These are phyloP conservation scores for Lordiphosa clarofinis DNA, from an alignment of 1,140 invertebrate genomes.

Conservation along the genomic window DNA sequence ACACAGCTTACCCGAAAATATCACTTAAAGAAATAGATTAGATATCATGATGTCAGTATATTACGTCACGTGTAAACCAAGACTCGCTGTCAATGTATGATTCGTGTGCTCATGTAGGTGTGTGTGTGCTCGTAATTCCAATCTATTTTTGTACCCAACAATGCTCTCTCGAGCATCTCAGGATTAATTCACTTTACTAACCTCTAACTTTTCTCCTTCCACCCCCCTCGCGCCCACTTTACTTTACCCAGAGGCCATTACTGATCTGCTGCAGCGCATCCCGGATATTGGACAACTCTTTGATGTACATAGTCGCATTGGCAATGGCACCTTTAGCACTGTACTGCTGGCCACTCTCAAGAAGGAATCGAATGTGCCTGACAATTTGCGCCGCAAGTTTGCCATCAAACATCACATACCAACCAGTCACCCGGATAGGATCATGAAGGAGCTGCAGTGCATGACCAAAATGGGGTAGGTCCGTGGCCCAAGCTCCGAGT, in stretches of 20 bases:
- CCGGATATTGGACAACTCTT: constrained; percentile 85
- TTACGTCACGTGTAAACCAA: constrained; percentile 1
- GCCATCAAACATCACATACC: constrained; percentile 92
- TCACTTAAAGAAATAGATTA: too few species aligned
- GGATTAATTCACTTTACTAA: constrained; percentile 1
- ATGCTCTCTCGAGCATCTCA: neutral
- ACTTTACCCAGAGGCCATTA: constrained; percentile 79
- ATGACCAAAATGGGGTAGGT: constrained; percentile 88
- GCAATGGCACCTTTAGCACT: constrained; percentile 91
- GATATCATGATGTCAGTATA: too few species aligned
- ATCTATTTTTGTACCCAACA: constrained; percentile 42
- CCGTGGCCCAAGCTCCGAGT: neutral
- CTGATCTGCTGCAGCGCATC: constrained; percentile 81
- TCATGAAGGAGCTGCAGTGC: constrained; percentile 89
- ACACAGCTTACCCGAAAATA: too few species aligned
- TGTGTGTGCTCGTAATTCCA: constrained; percentile 15
- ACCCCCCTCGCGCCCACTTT: too few species aligned
- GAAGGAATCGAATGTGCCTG: constrained; percentile 79
- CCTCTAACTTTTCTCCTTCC: constrained; percentile 10
- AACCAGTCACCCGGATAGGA: constrained; percentile 88
- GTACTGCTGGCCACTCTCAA: constrained; percentile 88
- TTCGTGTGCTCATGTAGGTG: constrained; percentile 9
- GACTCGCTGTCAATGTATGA: neutral
- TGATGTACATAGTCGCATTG: constrained; percentile 85
- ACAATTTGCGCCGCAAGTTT: constrained; percentile 83